Evolutionary conservation across 2,797 vertebrate genomes (phyloP), one percentile per base, ranked within the genome.

Genomic region (Protosalanx chinensis): DNA sequence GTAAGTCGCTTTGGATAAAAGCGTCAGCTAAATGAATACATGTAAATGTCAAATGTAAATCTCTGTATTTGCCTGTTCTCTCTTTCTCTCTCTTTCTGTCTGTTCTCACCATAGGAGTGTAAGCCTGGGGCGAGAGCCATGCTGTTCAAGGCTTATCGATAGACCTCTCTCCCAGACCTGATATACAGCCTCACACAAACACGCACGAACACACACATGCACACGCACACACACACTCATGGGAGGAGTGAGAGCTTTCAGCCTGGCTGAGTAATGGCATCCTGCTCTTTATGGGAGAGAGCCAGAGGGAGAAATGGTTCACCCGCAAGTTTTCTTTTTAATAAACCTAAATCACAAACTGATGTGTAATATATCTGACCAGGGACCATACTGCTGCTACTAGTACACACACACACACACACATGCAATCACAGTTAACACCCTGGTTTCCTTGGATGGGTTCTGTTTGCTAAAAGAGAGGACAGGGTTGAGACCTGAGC

Each of bases 271-370:
- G 77, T 78, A 78, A 85, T 75, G 46, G 72, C 72, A 78, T 60
- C 37, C 5, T 16, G 74, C 64, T 68, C 51, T 76, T 72, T 76
- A 67, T 79, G 20, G 20, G 63, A 66, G 37, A 71, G 75, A 72
- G 61, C 59, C 68, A 74, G 63, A 41, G 70, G 73, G 61, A 69
- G 60, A 78, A 78, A 71, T 53, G 37, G 56, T 72, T 84, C 71
- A 80, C 78, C 81, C 82, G 77, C 77, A 85, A 77, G 76, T 82
- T 86, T 85, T 87, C 72, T 78, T 88, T 88, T 84, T 83, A 85
- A 86, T 89, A 84, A 81, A 79, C 81, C 72, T 81, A 82, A 88
- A 89, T 88, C 85, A 82, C 74, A 76, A 83, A 82, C 76, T 83
- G 78, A 87, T 83, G 81, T 85, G 81, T 82, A 76, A 87, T 88